phyloP scores from a whole-genome alignment of 2,113 vertebrate species.

The Theristicus caerulescens region DNA sequence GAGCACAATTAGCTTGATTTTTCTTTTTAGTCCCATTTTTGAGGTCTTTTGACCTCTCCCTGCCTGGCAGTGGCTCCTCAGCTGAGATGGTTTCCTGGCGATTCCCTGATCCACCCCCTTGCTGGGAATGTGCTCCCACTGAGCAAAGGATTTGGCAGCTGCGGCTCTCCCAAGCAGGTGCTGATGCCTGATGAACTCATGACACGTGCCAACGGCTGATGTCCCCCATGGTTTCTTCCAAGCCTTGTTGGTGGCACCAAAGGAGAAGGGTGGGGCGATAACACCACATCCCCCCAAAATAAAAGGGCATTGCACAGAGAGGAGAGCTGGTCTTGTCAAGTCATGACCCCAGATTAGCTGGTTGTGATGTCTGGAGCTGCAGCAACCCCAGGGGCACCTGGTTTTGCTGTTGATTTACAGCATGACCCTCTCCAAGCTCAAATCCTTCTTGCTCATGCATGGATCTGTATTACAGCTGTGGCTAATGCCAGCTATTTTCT shows the following conservation, averaged over 20 bases:
- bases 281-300: neutral
- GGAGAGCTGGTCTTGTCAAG: neutral
- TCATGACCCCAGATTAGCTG: neutral
- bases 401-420: neutral
- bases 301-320: neutral
- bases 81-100: neutral
- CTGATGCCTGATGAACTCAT: neutral
- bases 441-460: neutral
- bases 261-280: neutral
- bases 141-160: neutral
- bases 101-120: neutral
- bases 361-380: neutral
- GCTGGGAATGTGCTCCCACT: neutral
- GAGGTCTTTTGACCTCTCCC: neutral
- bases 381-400: neutral
- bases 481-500: neutral
- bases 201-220: accelerated
- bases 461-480: neutral
- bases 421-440: neutral
- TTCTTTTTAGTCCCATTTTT: neutral
- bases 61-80: neutral
- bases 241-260: neutral
- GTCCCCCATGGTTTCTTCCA: neutral
- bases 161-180: accelerated
- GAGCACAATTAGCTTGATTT: no score